Evolutionary conservation across 2,888 invertebrate species (phyloP), one percentile per base, ranked within the genome.

Genomic region (Tuta absoluta): DNA sequence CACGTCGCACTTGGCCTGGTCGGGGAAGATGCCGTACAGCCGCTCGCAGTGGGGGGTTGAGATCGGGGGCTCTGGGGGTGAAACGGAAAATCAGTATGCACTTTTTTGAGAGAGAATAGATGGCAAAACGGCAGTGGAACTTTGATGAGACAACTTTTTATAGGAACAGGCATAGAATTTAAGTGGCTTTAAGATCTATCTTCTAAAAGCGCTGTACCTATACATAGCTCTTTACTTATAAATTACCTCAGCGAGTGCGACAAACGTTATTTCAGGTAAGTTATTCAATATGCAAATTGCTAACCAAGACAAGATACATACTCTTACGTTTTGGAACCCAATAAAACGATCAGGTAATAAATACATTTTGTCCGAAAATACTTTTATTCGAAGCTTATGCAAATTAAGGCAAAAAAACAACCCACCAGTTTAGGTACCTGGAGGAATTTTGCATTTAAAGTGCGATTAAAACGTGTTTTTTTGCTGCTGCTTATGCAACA

Each of bases 1-100:
- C 17, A 96, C 96, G 88, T 97, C 97, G 85, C 98, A 98, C 87
- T 97, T 96, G 74, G 91, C 92, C 64, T 95, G 96, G 81, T 98
- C 98, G 69, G 97, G 91, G 94, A 98, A 98, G 92, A 98, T 98
- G 79, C 98, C 98, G 87, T 98, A 98, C 72, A 98, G 91, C 66
- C 98, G 93, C 57, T 95, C 85, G 84, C 98, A 98, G 86, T 98
- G 97, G 12, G 96, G 93, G 19, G 97, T 95, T 66, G 95, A 89
- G 79, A 98, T 95, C 78, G 98, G 94, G 37, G 97, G 96, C 87
- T 98, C 97, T 96, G 84, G 64, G 68, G 72, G 63, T 38, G 65
- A 51, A 19, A 21, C 1, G 45, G 45, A 45, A 45, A 45, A 45
- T 45, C 17, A 45, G 45, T 45, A 41, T 14, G 5, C 12, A 1